Percentiles rank a stretch among this genome's conserved stretches.
These are phyloP conservation scores for Hecatera dysodea DNA, from an alignment of 2,888 invertebrate genomes.

Conservation along the genomic window DNA sequence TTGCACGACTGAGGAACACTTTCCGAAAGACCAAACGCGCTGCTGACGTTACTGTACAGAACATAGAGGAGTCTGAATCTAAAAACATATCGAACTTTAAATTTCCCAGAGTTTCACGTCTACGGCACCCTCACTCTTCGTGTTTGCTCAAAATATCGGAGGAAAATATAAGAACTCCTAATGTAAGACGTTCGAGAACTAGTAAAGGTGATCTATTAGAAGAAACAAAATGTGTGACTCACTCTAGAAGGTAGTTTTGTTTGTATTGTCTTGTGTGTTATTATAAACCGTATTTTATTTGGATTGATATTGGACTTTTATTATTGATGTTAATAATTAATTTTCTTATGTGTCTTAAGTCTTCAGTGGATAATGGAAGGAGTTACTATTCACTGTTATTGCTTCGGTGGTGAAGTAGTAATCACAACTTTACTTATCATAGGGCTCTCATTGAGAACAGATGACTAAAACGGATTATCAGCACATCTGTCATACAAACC, in stretches of 20 bases:
- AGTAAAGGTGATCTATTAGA: slow-evolving; percentile 59
- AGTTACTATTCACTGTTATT: neutral
- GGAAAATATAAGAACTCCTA: slow-evolving; percentile 66
- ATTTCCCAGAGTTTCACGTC: slow-evolving; percentile 77
- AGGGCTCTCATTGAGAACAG: neutral
- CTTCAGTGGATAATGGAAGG: neutral
- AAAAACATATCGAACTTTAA: slow-evolving; percentile 79
- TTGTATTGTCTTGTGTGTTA: slow-evolving; percentile 41
- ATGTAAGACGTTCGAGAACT: slow-evolving; percentile 47
- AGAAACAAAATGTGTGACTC: slow-evolving; percentile 42
- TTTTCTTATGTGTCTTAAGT: neutral
- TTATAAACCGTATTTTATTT: slow-evolving; percentile 44
- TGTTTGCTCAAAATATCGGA: slow-evolving; percentile 77
- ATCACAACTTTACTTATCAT: neutral
- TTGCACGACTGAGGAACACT: slow-evolving; percentile 76
- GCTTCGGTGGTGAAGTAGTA: neutral
- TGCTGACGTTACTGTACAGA: slow-evolving; percentile 62
- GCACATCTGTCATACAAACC: neutral
- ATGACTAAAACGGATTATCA: neutral
- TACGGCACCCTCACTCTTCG: slow-evolving; percentile 67
- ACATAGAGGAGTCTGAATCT: slow-evolving; percentile 67
- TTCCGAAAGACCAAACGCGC: slow-evolving; percentile 74
- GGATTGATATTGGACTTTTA: slow-evolving; percentile 29
- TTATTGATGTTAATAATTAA: neutral
- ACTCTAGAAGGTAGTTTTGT: slow-evolving; percentile 48